Conservation (phyloP, 1,140 invertebrate genomes). For the Nasonia giraulti region DNA sequence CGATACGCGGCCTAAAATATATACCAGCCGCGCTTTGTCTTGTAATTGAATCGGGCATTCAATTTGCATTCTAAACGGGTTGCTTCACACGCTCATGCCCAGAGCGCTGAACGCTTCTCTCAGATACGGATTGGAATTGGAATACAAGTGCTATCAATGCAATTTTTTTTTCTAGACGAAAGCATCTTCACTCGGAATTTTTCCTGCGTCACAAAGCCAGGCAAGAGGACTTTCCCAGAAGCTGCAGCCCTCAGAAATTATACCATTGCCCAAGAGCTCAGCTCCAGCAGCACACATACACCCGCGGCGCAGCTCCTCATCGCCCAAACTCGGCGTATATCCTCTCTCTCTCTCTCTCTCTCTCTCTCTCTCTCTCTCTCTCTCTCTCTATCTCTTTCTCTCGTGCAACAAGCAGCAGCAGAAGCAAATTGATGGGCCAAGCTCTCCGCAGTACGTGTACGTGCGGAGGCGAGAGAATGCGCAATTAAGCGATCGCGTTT, state of each 20-base stretch:
- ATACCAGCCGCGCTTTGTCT: constrained; percentile 1
- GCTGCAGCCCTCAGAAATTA: not conserved
- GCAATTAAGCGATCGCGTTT: constrained; percentile 50
- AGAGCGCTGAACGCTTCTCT: not conserved
- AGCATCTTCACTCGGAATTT: not conserved
- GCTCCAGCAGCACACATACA: too few species aligned
- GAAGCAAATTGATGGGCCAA: not conserved
- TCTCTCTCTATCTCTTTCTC: too few species aligned
- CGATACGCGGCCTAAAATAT: constrained; percentile 12
- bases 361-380: too few species aligned
- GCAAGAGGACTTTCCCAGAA: not conserved
- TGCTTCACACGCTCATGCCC: not conserved
- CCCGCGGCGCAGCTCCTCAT: not conserved
- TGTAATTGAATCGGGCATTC: not conserved
- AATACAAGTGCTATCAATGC: not conserved
- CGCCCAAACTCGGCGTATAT: not conserved
- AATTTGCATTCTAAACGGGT: constrained; percentile 13
- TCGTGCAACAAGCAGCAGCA: not conserved
- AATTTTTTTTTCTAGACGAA: not conserved
- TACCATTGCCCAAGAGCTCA: not conserved
- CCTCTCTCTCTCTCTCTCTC: too few species aligned
- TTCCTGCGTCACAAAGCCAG: not conserved
- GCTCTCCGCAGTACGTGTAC: not conserved
- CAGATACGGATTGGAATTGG: not conserved
- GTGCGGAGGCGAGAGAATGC: constrained; percentile 17